Base-by-base conservation (phyloP, 2,888 invertebrate species). In the Pyrgus malvae region DNA sequence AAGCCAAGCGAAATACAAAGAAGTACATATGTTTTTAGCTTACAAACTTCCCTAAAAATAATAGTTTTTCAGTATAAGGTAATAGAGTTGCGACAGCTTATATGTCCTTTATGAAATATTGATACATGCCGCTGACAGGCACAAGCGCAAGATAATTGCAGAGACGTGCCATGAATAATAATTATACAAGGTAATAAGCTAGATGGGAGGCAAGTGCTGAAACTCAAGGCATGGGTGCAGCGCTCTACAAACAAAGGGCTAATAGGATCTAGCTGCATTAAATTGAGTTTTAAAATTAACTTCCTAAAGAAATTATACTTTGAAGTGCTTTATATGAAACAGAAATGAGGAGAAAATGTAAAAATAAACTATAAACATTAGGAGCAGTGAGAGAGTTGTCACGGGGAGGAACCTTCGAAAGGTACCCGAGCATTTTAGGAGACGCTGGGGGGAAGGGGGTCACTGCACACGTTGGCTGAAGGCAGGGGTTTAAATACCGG, bases 81-180 rank as follows among this genome's bases (percentile, higher is more conserved):
- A 58, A 61, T 48, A 42, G 46, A 12, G 44, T 61, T 50, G 55
- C 44, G 29, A 44, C 40, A 59, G 49, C 60, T 59, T 60, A 60
- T 63, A 63, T 65, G 55, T 62, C 59, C 60, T 57, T 64, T 62
- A 61, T 68, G 63, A 69, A 70, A 72, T 70, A 73, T 72, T 76
- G 70, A 72, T 70, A 70, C 58, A 59, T 55, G 56, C 16, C 19
- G 51, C 64, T 67, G 67, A 57, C 59, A 68, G 58, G 68, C 67
- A 67, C 67, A 68, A 59, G 68, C 67, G 67, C 67, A 68, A 65
- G 60, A 72, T 74, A 76, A 80, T 77, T 73, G 68, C 69, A 59
- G 66, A 60, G 67, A 76, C 76, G 74, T 76, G 76, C 69, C 69
- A 70, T 80, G 77, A 79, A 80, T 83, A 81, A 72, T 78, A 79